A percentile compares a stretch with the other conserved stretches of the same genome.
phyloP scores from a whole-genome alignment of 2,888 invertebrate genomes.

The Lasioglossum vierecki region DNA sequence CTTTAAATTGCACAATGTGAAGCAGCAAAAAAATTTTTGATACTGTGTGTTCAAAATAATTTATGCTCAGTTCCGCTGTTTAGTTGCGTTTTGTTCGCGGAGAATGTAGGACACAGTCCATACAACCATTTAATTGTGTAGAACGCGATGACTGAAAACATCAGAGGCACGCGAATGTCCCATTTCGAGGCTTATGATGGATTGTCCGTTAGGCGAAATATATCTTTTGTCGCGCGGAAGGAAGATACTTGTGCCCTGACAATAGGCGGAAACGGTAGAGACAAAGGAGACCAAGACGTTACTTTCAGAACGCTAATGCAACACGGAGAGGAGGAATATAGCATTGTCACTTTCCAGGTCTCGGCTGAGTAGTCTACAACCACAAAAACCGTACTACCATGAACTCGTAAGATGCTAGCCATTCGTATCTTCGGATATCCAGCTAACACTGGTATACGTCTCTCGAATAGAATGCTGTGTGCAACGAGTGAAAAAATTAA shows the following conservation, averaged over 20 bases:
- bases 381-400: conserved; percentile 37
- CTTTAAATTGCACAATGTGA: neutral
- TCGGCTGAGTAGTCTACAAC: conserved; percentile 18
- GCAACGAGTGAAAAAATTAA: neutral
- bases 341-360: conserved; percentile 32
- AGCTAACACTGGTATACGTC: conserved; percentile 29
- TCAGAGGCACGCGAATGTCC: conserved; percentile 32
- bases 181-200: conserved; percentile 29
- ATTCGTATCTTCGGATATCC: conserved; percentile 34
- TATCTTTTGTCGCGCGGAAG: conserved; percentile 24
- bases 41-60: neutral
- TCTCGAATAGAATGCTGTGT: conserved; percentile 7
- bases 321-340: conserved; percentile 37
- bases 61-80: neutral
- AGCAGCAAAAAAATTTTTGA: neutral
- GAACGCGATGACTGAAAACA: conserved; percentile 19
- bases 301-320: conserved; percentile 48
- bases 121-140: neutral
- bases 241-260: conserved; percentile 23
- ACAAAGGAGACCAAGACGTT: conserved; percentile 36
- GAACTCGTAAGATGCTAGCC: conserved; percentile 22
- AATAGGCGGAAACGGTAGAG: conserved; percentile 39
- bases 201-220: conserved; percentile 42
- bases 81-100: neutral
- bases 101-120: neutral